Conservation (phyloP, 2,797 vertebrate species). For the Odontamblyopus lacepedii region DNA sequence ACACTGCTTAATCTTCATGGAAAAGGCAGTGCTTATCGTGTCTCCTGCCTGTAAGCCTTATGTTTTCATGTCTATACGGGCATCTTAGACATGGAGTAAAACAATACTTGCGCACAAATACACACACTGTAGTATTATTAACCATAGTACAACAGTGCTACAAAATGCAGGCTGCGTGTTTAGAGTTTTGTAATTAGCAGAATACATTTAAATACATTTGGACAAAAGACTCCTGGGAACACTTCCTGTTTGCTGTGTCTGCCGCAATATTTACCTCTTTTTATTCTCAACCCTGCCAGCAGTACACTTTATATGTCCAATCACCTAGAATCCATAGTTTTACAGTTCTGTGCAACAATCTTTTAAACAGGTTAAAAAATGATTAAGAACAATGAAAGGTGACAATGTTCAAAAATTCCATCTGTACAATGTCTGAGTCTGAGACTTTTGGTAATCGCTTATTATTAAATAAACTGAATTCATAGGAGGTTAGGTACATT, state of each 20-base stretch:
- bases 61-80: conserved; percentile 56
- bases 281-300: conserved; percentile 57
- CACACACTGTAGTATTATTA: conserved; percentile 62
- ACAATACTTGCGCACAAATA: conserved; percentile 35
- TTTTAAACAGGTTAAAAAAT: not conserved
- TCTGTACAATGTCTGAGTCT: not conserved
- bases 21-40: conserved; percentile 67
- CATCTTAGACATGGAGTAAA: conserved; percentile 38
- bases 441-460: not conserved
- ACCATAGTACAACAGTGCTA: conserved; percentile 61
- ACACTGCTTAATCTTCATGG: conserved; percentile 65
- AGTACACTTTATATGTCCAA: conserved; percentile 51
- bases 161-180: conserved; percentile 75
- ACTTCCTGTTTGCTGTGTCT: conserved; percentile 63
- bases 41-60: conserved; percentile 61
- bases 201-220: conserved; percentile 83
- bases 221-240: conserved; percentile 69
- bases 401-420: not conserved
- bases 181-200: conserved; percentile 82
- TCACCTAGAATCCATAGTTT: conserved; percentile 50
- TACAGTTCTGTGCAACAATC: conserved; percentile 1
- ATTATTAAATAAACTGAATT: not conserved
- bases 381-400: not conserved
- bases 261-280: conserved; percentile 62
- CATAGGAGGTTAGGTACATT: not conserved